Conservation (phyloP, 2,113 vertebrate genomes). For the Mustelus asterias region DNA sequence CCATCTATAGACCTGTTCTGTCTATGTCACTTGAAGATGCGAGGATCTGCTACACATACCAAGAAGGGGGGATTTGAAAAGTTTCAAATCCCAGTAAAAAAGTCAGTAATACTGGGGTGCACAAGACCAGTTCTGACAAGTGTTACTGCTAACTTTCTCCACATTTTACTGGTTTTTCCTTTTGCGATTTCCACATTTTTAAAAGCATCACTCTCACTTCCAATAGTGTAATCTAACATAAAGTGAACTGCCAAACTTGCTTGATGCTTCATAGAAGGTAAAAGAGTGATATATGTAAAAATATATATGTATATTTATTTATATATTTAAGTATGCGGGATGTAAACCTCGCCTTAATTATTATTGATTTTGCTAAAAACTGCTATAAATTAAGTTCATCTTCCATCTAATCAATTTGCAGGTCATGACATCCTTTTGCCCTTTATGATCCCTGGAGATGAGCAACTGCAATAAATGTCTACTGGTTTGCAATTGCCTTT, state of each 20-base stretch:
- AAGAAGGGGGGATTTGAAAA: too few relatives aligned
- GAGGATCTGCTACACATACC: background rate
- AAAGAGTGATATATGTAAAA: background rate
- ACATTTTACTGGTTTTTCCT: too few relatives aligned
- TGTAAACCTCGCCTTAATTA: background rate
- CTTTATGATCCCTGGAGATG: background rate
- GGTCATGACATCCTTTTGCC: background rate
- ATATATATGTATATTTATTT: background rate
- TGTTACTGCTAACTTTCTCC: too few relatives aligned
- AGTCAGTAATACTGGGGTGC: too few relatives aligned
- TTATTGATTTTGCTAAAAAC: constrained; percentile 14
- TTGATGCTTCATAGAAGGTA: background rate
- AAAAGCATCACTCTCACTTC: background rate
- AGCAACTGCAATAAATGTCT: constrained; percentile 10
- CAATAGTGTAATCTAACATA: background rate
- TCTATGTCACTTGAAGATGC: background rate
- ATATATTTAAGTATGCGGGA: background rate
- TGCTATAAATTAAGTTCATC: constrained; percentile 34
- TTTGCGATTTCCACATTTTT: background rate
- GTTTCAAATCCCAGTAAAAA: too few relatives aligned
- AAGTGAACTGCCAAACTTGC: background rate
- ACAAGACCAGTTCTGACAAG: too few relatives aligned
- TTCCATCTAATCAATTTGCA: constrained; percentile 17
- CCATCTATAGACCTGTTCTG: background rate
- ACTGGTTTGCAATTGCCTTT: background rate